A percentile compares a stretch with the other conserved stretches of the same genome.
phyloP scores from a whole-genome alignment of 35 echinoderm and acorn worm genomes.

The Ptychodera flava region DNA sequence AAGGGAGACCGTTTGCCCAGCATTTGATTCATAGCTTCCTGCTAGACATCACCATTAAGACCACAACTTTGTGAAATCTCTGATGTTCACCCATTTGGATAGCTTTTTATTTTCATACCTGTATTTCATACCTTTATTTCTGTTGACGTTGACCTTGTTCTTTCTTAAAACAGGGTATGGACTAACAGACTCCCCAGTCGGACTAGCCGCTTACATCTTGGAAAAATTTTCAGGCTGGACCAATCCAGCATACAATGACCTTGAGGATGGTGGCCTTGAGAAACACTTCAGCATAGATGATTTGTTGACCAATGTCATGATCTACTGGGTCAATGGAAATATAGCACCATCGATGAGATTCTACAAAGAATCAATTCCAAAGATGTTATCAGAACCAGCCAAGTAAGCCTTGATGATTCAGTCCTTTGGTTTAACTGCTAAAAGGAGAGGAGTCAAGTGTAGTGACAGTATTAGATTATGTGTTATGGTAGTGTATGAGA shows the following conservation, averaged over 20 bases:
- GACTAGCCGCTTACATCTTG: slow-evolving; percentile 4
- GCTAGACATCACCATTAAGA: too few relatives aligned
- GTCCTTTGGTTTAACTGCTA: too few relatives aligned
- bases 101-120: too few relatives aligned
- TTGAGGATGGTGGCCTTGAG: slow-evolving; percentile 54
- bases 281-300: slow-evolving; percentile 57
- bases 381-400: not conserved
- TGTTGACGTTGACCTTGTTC: too few relatives aligned
- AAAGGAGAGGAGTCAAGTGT: too few relatives aligned
- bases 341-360: slow-evolving; percentile 6
- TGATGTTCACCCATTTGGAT: too few relatives aligned
- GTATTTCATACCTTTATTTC: too few relatives aligned
- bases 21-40: too few relatives aligned
- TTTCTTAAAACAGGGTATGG: not conserved
- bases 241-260: slow-evolving; percentile 15
- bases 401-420: not conserved
- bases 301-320: slow-evolving; percentile 81
- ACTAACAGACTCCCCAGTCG: not conserved
- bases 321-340: slow-evolving; percentile 67
- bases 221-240: slow-evolving; percentile 15
- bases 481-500: too few relatives aligned
- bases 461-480: too few relatives aligned
- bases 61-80: too few relatives aligned
- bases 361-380: slow-evolving; percentile 7
- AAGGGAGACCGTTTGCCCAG: too few relatives aligned